Conservation (phyloP, 2,113 vertebrate species). For the Chaetodon trifascialis region DNA sequence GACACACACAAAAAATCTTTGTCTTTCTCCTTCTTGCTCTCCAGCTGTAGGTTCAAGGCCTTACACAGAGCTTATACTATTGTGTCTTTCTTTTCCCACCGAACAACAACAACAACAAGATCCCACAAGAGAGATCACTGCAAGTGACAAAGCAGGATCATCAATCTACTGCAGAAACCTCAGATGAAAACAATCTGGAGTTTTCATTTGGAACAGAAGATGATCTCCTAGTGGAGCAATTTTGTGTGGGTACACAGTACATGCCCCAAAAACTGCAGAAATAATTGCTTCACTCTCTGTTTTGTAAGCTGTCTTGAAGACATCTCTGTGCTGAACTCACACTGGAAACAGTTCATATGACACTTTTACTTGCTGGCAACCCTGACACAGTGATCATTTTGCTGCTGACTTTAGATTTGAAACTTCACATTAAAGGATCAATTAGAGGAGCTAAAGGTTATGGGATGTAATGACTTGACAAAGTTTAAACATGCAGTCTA, state of each 20-base stretch:
- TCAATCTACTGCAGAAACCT: not conserved
- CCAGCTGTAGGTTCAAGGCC: not conserved
- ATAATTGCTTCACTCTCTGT: not conserved
- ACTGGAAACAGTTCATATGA: not conserved
- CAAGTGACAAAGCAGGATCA: not conserved
- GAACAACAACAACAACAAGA: not conserved
- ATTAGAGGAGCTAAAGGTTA: slow-evolving; percentile 12
- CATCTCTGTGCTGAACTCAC: not conserved
- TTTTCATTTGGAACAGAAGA: not conserved
- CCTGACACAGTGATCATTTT: not conserved
- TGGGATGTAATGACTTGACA: not conserved
- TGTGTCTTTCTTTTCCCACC: not conserved
- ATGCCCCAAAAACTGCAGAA: not conserved
- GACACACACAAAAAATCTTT: not conserved
- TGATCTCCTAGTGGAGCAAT: not conserved
- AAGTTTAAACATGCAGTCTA: not conserved
- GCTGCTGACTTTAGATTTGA: not conserved
- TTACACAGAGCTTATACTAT: slow-evolving; percentile 2
- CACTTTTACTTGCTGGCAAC: not conserved
- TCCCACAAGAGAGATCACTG: not conserved
- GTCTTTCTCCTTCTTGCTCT: not conserved
- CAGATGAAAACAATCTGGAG: not conserved
- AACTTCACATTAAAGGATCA: too few relatives aligned
- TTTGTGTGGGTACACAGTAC: not conserved
- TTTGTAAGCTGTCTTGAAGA: slow-evolving; percentile 10